Evolutionary conservation across 1,140 invertebrate genomes (phyloP), one percentile per base, ranked within the genome.

Genomic region (Lithobius niger): DNA sequence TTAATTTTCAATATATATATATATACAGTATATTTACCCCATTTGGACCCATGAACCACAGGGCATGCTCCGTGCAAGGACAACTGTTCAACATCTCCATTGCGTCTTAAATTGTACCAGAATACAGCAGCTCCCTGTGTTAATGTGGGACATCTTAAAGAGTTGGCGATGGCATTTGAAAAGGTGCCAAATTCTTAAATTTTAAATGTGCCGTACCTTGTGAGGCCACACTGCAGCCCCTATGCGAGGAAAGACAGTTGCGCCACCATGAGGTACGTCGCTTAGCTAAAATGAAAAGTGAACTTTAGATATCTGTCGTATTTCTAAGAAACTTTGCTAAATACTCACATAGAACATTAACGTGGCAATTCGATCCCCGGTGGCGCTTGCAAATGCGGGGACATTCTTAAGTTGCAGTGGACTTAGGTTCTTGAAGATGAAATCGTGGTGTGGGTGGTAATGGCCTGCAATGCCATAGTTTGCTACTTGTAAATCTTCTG

Each of bases 11-110:
- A n/a, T n/a, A n/a, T n/a, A n/a, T n/a, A n/a, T n/a, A n/a, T n/a
- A n/a, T n/a, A n/a, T n/a, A n/a, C n/a, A n/a, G n/a, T n/a, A n/a
- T n/a, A n/a, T 75, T 66, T 72, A 89, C 87, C 89, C 94, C 94
- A 98, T 77, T 99, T 99, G 24, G 84, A 84, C 50, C 95, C 95
- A 1, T 89, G 81, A 13, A 99, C 77, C 36, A 99, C 95, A 21
- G 96, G 96, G 74, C 96, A 99, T 19, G 93, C 94, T 13, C 94
- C 94, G 76, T 99, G 95, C 53, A 93, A 75, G 1, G 94, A 98
- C 62, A 80, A 75, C 57, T 83, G 79, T 76, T 98, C 91, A 26
- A 94, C 95, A 60, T 94, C 86, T 18, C 95, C 94, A 65, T 82
- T 91, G 13, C 81, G 77, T 68, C 88, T 82, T 53, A 98, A 73